Evolutionary conservation across 2,113 vertebrate genomes (phyloP).

Genomic region (mouse (Mus musculus)): GRCm39 chr9:54126001-54126500

Average conservation of each 20-base stretch:
- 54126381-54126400: neutral
- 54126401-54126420: neutral
- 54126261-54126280: neutral
- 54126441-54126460: neutral
- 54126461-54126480: neutral
- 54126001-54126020: neutral
- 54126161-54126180: neutral
- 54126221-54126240: neutral
- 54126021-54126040: neutral
- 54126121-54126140: neutral
- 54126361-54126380: neutral
- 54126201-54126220: neutral
- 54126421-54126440: neutral
- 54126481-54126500: neutral
- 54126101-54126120: neutral
- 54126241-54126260: neutral
- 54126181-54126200: neutral
- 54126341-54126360: neutral
- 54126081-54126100: neutral
- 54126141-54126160: neutral
- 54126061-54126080: neutral
- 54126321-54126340: neutral
- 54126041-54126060: neutral
- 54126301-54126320: neutral
- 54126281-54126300: neutral